Conservation (phyloP, 2,888 invertebrate genomes). For the Papilio demoleus region DNA sequence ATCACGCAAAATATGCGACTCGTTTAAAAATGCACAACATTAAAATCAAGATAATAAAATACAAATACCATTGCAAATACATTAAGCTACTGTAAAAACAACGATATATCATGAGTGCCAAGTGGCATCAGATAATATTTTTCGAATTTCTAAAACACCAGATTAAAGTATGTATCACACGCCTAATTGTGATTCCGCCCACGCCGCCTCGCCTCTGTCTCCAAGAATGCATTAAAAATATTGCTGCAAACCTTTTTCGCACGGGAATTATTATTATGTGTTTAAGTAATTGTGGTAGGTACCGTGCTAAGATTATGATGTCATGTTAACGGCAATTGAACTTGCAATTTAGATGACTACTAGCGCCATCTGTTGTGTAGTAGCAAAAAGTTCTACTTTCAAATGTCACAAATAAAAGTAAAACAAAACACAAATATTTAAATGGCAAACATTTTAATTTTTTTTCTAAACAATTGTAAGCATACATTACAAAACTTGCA, state of each 20-base stretch:
- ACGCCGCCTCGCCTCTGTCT: conserved; percentile 62
- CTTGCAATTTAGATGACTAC: conserved; percentile 12
- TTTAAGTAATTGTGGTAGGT: conserved; percentile 63
- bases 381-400: conserved; percentile 45
- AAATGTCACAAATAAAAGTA: no score
- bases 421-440: no score
- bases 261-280: conserved; percentile 63
- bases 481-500: no score
- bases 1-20: background rate
- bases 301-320: conserved; percentile 53
- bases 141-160: conserved; percentile 57
- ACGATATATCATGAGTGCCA: conserved; percentile 37
- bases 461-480: no score
- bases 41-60: conserved; percentile 18
- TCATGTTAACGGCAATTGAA: conserved; percentile 46
- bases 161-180: conserved; percentile 56
- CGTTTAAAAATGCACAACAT: background rate
- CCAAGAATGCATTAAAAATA: conserved; percentile 73
- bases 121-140: conserved; percentile 47
- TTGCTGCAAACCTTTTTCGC: conserved; percentile 66
- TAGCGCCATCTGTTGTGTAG: conserved; percentile 67
- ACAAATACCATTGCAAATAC: conserved; percentile 26
- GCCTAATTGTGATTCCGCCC: conserved; percentile 71
- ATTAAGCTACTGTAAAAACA: conserved; percentile 38
- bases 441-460: no score